Evolutionary conservation across 2,888 invertebrate species (phyloP).

Genomic region (Octonoba sinensis): DNA sequence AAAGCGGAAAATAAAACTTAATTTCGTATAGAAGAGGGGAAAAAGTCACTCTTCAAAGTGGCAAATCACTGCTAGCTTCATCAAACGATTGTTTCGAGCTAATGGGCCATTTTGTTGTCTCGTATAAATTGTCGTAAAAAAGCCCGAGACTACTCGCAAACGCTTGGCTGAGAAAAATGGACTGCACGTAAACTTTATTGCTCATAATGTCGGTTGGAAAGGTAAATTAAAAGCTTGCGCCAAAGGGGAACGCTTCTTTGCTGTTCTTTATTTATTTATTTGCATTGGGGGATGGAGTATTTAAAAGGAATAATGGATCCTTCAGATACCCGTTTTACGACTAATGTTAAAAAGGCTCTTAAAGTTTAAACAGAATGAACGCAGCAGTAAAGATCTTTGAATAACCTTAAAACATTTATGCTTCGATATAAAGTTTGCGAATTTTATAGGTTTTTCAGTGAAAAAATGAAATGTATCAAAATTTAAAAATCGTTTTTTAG

Average conservation of each 20-base stretch:
- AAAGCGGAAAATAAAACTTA: neutral
- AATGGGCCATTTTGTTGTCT: conserved; percentile 33
- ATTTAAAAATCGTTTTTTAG: no score
- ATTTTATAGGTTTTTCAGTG: no score
- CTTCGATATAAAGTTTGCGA: no score
- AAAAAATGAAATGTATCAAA: no score
- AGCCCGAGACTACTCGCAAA: neutral
- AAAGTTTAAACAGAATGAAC: no score
- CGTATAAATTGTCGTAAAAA: conserved; percentile 32
- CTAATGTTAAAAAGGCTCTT: no score
- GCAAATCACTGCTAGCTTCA: no score
- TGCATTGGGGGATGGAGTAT: conserved; percentile 13
- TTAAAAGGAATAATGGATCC: conserved; percentile 19
- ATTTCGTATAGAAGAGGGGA: no score
- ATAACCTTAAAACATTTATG: no score
- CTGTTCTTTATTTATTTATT: conserved; percentile 4
- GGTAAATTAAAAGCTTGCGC: conserved; percentile 43
- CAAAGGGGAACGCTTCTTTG: neutral
- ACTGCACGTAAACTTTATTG: conserved; percentile 25
- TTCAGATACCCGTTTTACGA: neutral
- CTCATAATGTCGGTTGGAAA: conserved; percentile 44
- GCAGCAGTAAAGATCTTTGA: no score
- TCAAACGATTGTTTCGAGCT: conserved; percentile 35
- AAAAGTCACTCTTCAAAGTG: no score
- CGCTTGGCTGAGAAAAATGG: neutral